Conservation (phyloP, 2,113 vertebrate genomes). For the Syngnathus scovelli region DNA sequence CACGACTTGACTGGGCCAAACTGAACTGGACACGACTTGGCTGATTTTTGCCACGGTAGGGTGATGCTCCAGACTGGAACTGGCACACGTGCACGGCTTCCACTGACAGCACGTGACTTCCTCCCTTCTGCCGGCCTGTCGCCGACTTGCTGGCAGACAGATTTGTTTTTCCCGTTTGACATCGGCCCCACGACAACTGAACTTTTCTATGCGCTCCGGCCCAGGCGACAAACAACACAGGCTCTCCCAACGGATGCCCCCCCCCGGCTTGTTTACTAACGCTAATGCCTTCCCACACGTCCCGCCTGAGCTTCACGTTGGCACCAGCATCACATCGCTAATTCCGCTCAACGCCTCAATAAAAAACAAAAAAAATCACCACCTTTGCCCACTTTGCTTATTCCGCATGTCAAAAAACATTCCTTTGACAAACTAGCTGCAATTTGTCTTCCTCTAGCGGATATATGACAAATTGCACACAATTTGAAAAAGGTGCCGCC, state of each 20-base stretch:
- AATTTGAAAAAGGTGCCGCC: too few species aligned
- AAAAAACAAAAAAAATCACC: background rate
- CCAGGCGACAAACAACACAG: background rate
- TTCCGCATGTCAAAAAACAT: background rate
- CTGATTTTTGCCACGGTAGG: too few species aligned
- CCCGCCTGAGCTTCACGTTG: background rate
- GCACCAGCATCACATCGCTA: background rate
- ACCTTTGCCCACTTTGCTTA: background rate
- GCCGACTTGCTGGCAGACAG: background rate
- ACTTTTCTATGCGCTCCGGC: background rate
- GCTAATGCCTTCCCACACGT: background rate
- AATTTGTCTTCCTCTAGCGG: slow-evolving; percentile 37
- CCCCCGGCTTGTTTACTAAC: background rate
- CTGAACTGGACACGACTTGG: too few species aligned
- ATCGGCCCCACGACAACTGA: background rate
- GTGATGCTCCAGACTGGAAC: too few species aligned
- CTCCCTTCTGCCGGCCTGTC: background rate
- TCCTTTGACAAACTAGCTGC: background rate
- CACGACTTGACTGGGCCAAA: too few species aligned
- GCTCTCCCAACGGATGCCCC: too few species aligned
- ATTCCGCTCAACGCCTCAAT: background rate
- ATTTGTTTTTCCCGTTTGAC: background rate
- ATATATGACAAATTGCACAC: background rate
- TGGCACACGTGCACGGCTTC: too few species aligned
- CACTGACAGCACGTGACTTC: background rate